Evolutionary conservation across 2,797 vertebrate genomes (phyloP).

Genomic region (Neoniphon sammara): DNA sequence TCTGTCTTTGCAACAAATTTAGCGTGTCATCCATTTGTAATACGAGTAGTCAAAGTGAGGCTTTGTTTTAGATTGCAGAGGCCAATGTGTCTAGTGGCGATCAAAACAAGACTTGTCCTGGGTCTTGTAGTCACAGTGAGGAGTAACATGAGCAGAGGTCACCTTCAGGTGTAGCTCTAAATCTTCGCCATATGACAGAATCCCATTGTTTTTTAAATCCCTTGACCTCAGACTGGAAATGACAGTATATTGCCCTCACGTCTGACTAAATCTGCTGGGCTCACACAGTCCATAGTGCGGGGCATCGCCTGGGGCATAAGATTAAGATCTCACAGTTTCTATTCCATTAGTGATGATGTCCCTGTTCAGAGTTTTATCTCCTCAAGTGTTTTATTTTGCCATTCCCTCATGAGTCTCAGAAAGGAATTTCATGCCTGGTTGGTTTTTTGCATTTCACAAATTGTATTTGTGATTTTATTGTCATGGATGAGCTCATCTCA

Average conservation of each 20-base stretch:
- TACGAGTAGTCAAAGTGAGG: slow-evolving; percentile 22
- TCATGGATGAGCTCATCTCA: slow-evolving; percentile 54
- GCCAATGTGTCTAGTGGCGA: slow-evolving; percentile 4
- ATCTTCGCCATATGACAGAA: slow-evolving; percentile 17
- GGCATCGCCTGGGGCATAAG: slow-evolving; percentile 39
- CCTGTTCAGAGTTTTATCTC: slow-evolving; percentile 45
- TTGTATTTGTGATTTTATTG: slow-evolving; percentile 63
- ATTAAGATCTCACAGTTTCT: slow-evolving; percentile 59
- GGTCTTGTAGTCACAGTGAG: not conserved
- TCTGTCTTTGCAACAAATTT: slow-evolving; percentile 57
- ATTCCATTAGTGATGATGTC: slow-evolving; percentile 30
- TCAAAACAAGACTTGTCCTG: slow-evolving; percentile 22
- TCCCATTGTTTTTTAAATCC: slow-evolving; percentile 35
- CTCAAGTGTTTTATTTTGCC: slow-evolving; percentile 12
- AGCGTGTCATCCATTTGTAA: slow-evolving; percentile 33
- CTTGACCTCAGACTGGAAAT: slow-evolving; percentile 43
- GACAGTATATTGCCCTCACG: slow-evolving; percentile 39
- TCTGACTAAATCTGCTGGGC: slow-evolving; percentile 37
- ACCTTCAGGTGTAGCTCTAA: slow-evolving; percentile 15
- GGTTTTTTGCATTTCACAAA: slow-evolving; percentile 56
- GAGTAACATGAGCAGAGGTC: slow-evolving; percentile 26
- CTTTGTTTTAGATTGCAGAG: slow-evolving; percentile 28
- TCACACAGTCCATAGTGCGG: slow-evolving; percentile 32
- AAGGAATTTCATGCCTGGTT: slow-evolving; percentile 51
- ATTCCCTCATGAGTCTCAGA: slow-evolving; percentile 17